Evolutionary conservation across 2,888 invertebrate species (phyloP).

Genomic region (Lasioglossum leucozonium): DNA sequence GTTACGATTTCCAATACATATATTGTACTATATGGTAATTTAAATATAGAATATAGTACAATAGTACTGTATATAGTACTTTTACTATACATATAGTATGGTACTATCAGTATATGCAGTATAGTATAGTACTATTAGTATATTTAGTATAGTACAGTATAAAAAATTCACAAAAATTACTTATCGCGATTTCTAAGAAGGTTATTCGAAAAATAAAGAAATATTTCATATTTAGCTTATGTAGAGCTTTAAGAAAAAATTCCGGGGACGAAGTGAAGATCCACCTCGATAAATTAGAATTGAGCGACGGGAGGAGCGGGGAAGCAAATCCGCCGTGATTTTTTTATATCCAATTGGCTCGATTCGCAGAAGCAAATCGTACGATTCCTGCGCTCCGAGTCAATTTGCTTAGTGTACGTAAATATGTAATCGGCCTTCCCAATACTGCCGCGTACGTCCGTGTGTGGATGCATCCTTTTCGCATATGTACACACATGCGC

Average conservation of each 20-base stretch:
- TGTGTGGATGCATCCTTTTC: neutral
- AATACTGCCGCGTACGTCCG: conserved; percentile 5
- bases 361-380: conserved; percentile 56
- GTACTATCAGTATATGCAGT: too few species aligned
- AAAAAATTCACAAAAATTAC: neutral
- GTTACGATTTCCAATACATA: too few species aligned
- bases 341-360: conserved; percentile 61
- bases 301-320: neutral
- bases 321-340: neutral
- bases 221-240: neutral
- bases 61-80: too few species aligned
- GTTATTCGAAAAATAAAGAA: neutral
- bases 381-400: conserved; percentile 38
- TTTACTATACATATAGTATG: too few species aligned
- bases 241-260: neutral
- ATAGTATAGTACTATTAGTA: too few species aligned
- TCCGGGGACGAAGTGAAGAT: neutral
- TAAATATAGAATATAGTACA: too few species aligned
- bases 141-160: too few species aligned
- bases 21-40: too few species aligned
- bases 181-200: neutral
- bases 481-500: neutral
- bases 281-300: neutral
- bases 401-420: conserved; percentile 63
- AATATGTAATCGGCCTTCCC: conserved; percentile 64